These are phyloP conservation scores for Marmota flaviventris DNA, from an alignment of 2,113 vertebrate species.

Conservation along the genomic window DNA sequence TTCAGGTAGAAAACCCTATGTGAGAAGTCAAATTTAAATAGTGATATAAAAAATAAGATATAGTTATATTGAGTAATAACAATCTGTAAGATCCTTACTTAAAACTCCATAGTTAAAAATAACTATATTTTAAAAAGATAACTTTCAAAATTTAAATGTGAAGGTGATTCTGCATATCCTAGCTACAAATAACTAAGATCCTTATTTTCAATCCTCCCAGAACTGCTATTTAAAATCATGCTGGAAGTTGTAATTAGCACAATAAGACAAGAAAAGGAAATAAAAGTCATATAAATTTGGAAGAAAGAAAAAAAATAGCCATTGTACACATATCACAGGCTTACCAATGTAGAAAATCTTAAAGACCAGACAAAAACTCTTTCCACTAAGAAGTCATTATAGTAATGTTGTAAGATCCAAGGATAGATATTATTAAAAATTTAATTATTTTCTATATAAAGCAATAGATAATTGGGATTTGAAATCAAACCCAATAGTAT, in stretches of 20 bases:
- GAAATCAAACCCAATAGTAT: neutral
- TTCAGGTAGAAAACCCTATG: neutral
- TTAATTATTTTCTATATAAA: neutral
- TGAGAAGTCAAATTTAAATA: neutral
- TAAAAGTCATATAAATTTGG: neutral
- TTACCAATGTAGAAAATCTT: neutral
- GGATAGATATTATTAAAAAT: neutral
- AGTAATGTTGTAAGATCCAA: neutral
- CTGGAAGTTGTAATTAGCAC: neutral
- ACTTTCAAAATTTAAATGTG: constrained; percentile 31
- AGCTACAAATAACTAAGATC: neutral
- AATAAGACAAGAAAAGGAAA: neutral
- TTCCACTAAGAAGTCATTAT: neutral
- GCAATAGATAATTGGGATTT: neutral
- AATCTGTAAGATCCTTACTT: neutral
- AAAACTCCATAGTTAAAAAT: constrained; percentile 5
- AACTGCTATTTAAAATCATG: neutral
- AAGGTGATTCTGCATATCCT: neutral
- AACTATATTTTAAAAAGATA: neutral
- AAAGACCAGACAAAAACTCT: neutral
- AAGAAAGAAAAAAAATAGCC: neutral
- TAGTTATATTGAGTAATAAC: neutral
- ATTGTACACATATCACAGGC: neutral
- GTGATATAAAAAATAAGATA: neutral
- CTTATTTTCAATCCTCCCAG: neutral